These are phyloP conservation scores for Spodoptera exigua DNA, from an alignment of 2,888 invertebrate genomes.

Conservation along the genomic window DNA sequence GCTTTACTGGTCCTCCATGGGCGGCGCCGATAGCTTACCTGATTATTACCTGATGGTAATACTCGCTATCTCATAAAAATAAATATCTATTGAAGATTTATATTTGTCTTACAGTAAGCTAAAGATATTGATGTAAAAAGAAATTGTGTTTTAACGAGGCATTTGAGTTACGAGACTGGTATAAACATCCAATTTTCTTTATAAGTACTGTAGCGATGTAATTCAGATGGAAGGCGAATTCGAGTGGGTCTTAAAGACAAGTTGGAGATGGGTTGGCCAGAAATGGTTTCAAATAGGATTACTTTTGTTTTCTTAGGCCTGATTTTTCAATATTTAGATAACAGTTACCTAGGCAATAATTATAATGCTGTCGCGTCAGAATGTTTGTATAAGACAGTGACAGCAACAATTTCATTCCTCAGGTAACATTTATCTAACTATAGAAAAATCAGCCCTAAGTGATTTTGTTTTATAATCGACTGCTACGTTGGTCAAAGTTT, in stretches of 20 bases:
- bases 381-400: too few species aligned
- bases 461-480: too few species aligned
- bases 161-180: slow-evolving; percentile 34
- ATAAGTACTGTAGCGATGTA: slow-evolving; percentile 29
- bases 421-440: too few species aligned
- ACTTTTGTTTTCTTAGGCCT: not conserved
- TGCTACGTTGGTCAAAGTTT: too few species aligned
- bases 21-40: too few species aligned
- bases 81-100: not conserved
- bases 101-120: slow-evolving; percentile 12
- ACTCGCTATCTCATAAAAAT: too few species aligned
- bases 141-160: slow-evolving; percentile 51
- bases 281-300: not conserved
- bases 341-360: too few species aligned
- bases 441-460: too few species aligned
- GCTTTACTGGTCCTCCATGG: too few species aligned
- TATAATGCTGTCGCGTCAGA: too few species aligned
- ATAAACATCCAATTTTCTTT: slow-evolving; percentile 50
- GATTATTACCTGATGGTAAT: too few species aligned
- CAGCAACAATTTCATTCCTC: too few species aligned
- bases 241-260: slow-evolving; percentile 14
- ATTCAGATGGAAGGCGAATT: slow-evolving; percentile 29
- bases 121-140: slow-evolving; percentile 36
- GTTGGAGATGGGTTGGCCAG: not conserved
- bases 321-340: not conserved